Base-by-base conservation (phyloP, 2,888 invertebrate species). In the Drosophila bunnanda region DNA sequence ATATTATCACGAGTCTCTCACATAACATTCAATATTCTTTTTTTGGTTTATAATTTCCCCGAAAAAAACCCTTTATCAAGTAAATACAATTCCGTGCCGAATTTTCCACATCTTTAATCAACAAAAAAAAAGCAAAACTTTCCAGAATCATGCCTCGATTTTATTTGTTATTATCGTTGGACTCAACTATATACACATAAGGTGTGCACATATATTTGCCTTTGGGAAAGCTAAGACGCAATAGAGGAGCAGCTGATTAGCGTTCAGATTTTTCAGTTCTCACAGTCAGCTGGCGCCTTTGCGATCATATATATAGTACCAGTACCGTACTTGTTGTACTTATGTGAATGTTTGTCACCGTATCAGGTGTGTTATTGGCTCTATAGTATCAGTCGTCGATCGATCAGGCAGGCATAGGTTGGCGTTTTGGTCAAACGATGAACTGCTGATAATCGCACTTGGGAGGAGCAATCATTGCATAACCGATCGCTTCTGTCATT, bases 201-300 rank as follows among this genome's bases (percentile, higher is more conserved):
- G n/a, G 34, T 34, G 44, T 44, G 44, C 12, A 34, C 25, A 52
- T 30, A 44, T 25, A 62, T 64, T 25, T 9, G 30, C 43, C 28
- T 20, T 28, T 22, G 64, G 50, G 43, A 67, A 75, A 76, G 52
- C 67, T 78, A 76, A 86, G 81, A 75, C 82, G 87, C 87, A 86
- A 76, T 83, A 68, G 59, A 57, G 54, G 66, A 70, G 66, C 69
- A 75, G 65, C 81, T 86, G 82, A 82, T 82, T 82, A 83, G 76
- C 74, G 65, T 60, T 58, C 54, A 69, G 71, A 82, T 82, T 79
- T 82, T 39, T 64, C 46, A 60, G 55, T 57, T 72, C 38, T 25
- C 57, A 44, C n/a, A 52, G 28, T 44, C 34, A 38, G 28, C 53
- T 61, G 74, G 67, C 80, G 65, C 61, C 71, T 12, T 43, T 44